Evolutionary conservation across 2,113 vertebrate species (phyloP).

Genomic region (Semnopithecus entellus): DNA sequence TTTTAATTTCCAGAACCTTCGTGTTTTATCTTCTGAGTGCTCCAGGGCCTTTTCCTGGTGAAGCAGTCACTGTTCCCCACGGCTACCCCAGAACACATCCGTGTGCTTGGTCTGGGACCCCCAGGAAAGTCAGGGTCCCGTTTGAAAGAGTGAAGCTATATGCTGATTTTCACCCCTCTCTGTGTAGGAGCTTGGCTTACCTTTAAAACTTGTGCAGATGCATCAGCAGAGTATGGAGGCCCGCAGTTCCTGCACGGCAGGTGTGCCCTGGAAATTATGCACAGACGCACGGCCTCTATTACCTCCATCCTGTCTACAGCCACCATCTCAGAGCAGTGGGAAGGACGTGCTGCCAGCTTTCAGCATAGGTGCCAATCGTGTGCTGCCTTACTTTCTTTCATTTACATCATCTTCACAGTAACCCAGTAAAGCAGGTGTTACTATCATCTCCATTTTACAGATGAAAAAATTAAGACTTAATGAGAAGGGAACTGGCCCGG

Average conservation of each 20-base stretch:
- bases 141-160: not conserved
- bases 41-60: not conserved
- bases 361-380: fast-evolving
- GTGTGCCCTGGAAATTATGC: fast-evolving
- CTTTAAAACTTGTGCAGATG: fast-evolving
- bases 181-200: fast-evolving
- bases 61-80: not conserved
- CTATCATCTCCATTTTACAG: not conserved
- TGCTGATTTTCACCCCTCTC: fast-evolving
- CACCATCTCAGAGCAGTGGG: fast-evolving
- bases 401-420: not conserved
- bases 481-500: fast-evolving
- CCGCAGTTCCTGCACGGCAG: fast-evolving
- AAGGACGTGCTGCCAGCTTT: fast-evolving
- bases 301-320: fast-evolving
- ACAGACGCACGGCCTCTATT: fast-evolving
- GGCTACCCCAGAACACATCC: not conserved
- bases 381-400: not conserved
- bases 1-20: not conserved
- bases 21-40: not conserved
- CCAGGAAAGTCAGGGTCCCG: fast-evolving
- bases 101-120: not conserved
- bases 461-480: not conserved
- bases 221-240: fast-evolving
- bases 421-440: fast-evolving